Percentiles rank a stretch among this genome's conserved stretches.
These are phyloP conservation scores for Chionoecetes opilio DNA, from an alignment of 1,140 invertebrate species.

Conservation along the genomic window DNA sequence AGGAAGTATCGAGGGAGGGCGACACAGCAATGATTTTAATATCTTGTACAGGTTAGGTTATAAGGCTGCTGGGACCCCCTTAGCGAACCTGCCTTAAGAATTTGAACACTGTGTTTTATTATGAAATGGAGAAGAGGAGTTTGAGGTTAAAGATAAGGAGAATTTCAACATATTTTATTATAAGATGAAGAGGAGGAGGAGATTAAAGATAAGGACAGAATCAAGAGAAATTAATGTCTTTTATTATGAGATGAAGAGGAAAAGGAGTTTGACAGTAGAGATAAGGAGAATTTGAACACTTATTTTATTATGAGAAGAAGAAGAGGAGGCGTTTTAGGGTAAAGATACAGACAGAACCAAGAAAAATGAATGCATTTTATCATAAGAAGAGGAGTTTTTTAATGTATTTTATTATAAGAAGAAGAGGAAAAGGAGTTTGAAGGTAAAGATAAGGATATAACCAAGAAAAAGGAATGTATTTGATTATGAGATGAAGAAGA, in stretches of 20 bases:
- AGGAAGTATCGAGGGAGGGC: background rate
- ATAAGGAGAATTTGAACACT: no score
- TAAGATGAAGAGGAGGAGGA: background rate
- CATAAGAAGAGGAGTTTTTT: background rate
- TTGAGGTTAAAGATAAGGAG: background rate
- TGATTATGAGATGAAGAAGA: background rate
- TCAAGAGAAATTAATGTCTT: background rate
- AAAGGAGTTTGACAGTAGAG: background rate
- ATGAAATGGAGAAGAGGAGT: background rate
- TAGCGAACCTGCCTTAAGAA: background rate
- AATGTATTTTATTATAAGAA: no score
- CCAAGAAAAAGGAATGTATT: background rate
- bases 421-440: background rate
- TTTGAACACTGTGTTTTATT: conserved; percentile 42
- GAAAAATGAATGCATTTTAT: no score
- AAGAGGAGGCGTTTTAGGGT: background rate
- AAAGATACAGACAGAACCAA: background rate
- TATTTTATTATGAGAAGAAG: background rate
- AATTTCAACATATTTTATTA: no score
- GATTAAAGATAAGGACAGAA: background rate
- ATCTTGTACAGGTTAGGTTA: conserved; percentile 33
- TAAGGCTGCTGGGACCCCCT: no score
- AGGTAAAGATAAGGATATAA: no score
- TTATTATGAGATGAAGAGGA: background rate
- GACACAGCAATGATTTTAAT: conserved; percentile 57